Evolutionary conservation across 2,888 invertebrate species (phyloP), one percentile per base, ranked within the genome.

Genomic region (Scrobipalpa atriplicella): DNA sequence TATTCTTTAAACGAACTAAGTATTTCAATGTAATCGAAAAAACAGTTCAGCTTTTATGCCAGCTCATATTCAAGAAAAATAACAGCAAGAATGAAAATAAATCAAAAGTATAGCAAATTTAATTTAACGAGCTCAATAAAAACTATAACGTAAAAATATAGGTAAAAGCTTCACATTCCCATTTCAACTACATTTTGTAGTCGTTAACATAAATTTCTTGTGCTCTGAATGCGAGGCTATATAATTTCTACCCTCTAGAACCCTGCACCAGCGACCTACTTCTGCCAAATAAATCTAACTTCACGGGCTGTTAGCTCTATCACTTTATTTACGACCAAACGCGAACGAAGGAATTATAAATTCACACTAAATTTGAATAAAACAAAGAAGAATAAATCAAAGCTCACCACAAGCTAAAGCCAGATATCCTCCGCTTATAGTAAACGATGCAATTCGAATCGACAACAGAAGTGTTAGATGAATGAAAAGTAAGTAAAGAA

Each of bases 121-220:
- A 65, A 43, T 67, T 60, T 62, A 66, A 63, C 56, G 19, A 16
- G 16, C 21, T 64, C 43, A 52, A 67, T 66, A 66, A 65, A 51
- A 41, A 21, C 52, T 13, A 61, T 21, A 67, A 39, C 54, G 56
- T 65, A 67, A 76, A 72, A 71, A 70, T 75, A 72, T 70, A 71
- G 73, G 67, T 63, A 65, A 67, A 73, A 72, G 70, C 76, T 76
- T 76, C 77, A 77, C 70, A 78, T 74, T 65, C 66, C 70, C 68
- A 72, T 70, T 75, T 71, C 70, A 71, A 73, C 75, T 78, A 76
- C 70, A 77, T 78, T 81, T 77, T 71, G 70, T 67, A 75, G 78
- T 76, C 76, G 81, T 82, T 82, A 77, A 76, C 80, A 83, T 84
- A 85, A 81, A 86, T 85, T 83, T 80, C 74, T 76, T 75, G 74